Evolutionary conservation across 2,113 vertebrate genomes (phyloP).

Genomic region (Campylomormyrus numenius): DNA sequence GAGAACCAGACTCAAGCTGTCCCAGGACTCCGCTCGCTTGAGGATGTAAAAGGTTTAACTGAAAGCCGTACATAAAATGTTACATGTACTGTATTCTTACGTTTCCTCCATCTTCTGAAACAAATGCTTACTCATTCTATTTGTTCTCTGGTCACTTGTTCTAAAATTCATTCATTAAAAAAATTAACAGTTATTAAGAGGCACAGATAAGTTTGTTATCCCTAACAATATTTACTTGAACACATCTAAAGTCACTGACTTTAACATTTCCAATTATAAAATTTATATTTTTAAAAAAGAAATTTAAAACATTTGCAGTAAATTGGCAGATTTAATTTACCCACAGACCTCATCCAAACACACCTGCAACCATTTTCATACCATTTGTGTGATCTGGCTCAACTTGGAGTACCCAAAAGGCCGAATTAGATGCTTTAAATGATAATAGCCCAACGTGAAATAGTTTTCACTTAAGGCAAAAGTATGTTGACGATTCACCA

Average conservation of each 20-base stretch:
- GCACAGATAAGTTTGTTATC: neutral
- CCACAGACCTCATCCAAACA: neutral
- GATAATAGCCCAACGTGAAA: neutral
- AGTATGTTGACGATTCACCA: neutral
- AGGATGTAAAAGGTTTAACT: neutral
- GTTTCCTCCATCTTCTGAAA: neutral
- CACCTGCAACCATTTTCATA: neutral
- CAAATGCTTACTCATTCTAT: neutral
- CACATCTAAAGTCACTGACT: neutral
- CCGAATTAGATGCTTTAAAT: neutral
- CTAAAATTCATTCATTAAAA: neutral
- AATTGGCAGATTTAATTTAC: neutral
- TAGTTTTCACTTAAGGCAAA: neutral
- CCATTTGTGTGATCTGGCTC: neutral
- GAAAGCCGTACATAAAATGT: neutral
- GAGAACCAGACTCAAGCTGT: neutral
- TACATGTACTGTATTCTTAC: neutral
- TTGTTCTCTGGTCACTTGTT: neutral
- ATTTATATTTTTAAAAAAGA: neutral
- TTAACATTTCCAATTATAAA: neutral
- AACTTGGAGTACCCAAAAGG: neutral
- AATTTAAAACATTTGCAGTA: neutral
- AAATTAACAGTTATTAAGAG: neutral
- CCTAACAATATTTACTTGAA: neutral
- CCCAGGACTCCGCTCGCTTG: neutral